Evolutionary conservation across 2,113 vertebrate species (phyloP), one percentile per base, ranked within the genome.

Genomic region (Notiomystis cincta): DNA sequence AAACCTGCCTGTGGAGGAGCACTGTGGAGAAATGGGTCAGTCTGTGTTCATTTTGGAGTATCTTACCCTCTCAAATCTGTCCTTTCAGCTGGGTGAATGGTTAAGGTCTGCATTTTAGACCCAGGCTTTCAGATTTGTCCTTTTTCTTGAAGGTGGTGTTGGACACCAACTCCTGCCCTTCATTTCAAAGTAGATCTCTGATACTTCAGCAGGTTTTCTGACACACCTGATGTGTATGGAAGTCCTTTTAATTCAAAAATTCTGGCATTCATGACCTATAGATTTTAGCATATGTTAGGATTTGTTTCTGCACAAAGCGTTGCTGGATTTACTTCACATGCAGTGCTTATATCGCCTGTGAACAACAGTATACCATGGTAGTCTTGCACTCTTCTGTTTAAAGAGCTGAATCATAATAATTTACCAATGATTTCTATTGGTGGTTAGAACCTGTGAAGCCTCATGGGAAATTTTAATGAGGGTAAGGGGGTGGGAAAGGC

Each of bases 141-240:
- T 25, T 58, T 81, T 78, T 61, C 50, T 40, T 53, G 62, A 65
- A 48, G 37, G 4, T 70, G n/a, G 35, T 53, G 6, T 75, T 48
- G 77, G 12, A 20, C 23, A 6, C 17, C 38, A 58, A 19, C 24
- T 62, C 21, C 21, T 65, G 13, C n/a, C 14, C 81, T 70, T 81
- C 8, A 30, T 83, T 86, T 69, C 40, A 73, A 28, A 45, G 30
- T 33, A 48, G 13, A 10, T 69, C 4, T 53, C 40, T 77, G 25
- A 13, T 77, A 48, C 38, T 61, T 69, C 10, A n/a, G 28, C 24
- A 50, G 30, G 13, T 72, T 22, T 81, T 89, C 31, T 37, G 45
- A 22, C 25, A 27, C 2, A 15, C 50, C n/a, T 57, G 45, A 23
- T 1, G 0, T 7, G 1, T 37, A 8, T 50, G 44, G 44, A 78